Evolutionary conservation across 1,140 invertebrate genomes (phyloP).

Genomic region (Cotesia chilonis): DNA sequence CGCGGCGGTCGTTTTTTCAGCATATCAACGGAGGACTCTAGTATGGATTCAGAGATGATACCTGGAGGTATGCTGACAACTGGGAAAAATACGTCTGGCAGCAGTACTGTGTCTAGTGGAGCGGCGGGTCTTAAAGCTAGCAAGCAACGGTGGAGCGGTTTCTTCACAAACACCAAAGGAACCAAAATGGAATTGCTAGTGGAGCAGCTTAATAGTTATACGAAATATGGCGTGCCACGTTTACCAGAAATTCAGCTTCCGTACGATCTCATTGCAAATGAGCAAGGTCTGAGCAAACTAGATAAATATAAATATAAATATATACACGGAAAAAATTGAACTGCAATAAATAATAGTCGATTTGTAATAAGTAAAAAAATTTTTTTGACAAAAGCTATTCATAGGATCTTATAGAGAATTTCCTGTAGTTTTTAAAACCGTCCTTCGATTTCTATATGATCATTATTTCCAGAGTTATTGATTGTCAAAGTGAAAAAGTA

Average conservation of each 20-base stretch:
- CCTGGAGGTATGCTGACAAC: slow-evolving; percentile 46
- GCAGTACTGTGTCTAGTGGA: slow-evolving; percentile 31
- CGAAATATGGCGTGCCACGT: slow-evolving; percentile 73
- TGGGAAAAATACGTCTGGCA: slow-evolving; percentile 47
- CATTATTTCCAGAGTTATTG: too few relatives aligned
- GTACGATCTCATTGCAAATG: slow-evolving; percentile 56
- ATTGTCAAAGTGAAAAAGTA: too few relatives aligned
- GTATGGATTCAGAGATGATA: slow-evolving; percentile 58
- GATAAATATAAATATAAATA: slow-evolving; percentile 19
- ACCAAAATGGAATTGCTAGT: slow-evolving; percentile 72
- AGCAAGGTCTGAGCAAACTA: slow-evolving; percentile 59
- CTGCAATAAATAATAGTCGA: too few relatives aligned
- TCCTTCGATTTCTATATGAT: too few relatives aligned
- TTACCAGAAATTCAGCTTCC: slow-evolving; percentile 56
- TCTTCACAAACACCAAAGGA: slow-evolving; percentile 74
- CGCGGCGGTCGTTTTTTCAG: slow-evolving; percentile 70
- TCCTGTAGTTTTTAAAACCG: too few relatives aligned
- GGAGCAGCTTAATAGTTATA: slow-evolving; percentile 75
- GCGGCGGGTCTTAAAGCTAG: slow-evolving; percentile 57
- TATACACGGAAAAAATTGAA: neutral
- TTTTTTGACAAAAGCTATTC: too few relatives aligned
- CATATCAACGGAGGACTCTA: slow-evolving; percentile 71
- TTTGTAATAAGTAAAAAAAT: too few relatives aligned
- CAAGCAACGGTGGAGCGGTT: slow-evolving; percentile 74
- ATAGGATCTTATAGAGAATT: too few relatives aligned